Evolutionary conservation across 1,140 invertebrate species (phyloP).

Genomic region (Formica selysi): DNA sequence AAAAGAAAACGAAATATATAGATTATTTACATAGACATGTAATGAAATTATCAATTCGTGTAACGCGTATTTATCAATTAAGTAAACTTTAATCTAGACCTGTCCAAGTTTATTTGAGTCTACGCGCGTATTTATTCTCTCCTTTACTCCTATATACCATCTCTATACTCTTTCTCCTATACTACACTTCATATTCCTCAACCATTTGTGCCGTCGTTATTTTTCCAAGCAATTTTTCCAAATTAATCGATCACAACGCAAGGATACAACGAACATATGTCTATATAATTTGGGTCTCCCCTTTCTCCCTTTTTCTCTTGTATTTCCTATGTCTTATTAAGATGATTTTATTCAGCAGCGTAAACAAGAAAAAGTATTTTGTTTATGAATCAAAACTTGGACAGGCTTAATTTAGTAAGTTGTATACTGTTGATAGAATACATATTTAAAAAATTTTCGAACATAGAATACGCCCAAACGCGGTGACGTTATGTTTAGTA

Average conservation of each 20-base stretch:
- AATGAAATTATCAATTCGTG: constrained; percentile 30
- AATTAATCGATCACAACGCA: constrained; percentile 14
- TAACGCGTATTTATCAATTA: not conserved
- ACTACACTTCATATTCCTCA: too few species aligned
- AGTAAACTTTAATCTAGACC: not conserved
- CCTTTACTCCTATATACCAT: not conserved
- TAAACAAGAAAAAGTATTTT: not conserved
- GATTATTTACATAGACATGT: constrained; percentile 25
- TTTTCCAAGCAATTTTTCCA: too few species aligned
- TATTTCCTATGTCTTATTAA: not conserved
- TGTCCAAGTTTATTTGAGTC: constrained; percentile 16
- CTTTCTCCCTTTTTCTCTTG: not conserved
- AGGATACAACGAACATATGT: constrained; percentile 40
- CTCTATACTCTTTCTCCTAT: not conserved
- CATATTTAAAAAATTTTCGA: constrained; percentile 32
- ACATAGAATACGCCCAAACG: constrained; percentile 11
- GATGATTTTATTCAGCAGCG: not conserved
- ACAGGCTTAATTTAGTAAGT: constrained; percentile 24
- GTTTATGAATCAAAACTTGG: constrained; percentile 10
- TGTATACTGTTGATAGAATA: constrained; percentile 23
- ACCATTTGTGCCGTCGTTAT: too few species aligned
- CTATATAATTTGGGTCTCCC: not conserved
- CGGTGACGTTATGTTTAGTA: constrained; percentile 34
- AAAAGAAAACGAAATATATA: constrained; percentile 77
- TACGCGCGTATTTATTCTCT: not conserved